These are phyloP conservation scores for Dendroctonus valens DNA, from an alignment of 1,140 invertebrate species.

Conservation along the genomic window DNA sequence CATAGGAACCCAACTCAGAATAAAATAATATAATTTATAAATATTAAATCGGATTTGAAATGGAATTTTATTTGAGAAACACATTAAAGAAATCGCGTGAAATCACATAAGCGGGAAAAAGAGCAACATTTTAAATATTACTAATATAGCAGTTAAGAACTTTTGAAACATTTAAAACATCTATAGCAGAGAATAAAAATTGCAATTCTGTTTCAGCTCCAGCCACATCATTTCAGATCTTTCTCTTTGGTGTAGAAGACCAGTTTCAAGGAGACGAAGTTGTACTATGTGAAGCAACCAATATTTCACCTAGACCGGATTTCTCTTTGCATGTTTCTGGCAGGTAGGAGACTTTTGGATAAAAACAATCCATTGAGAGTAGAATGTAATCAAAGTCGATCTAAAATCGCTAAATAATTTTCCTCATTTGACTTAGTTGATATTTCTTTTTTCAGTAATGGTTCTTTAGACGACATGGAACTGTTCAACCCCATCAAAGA, in stretches of 20 bases:
- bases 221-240: conserved; percentile 24
- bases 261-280: conserved; percentile 22
- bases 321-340: conserved; percentile 17
- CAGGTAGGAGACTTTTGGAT: background rate
- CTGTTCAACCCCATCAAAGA: conserved; percentile 4
- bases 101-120: too few relatives aligned
- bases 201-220: conserved; percentile 19
- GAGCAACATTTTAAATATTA: too few relatives aligned
- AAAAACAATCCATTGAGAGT: too few relatives aligned
- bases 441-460: conserved; percentile 22
- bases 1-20: too few relatives aligned
- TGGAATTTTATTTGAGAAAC: too few relatives aligned
- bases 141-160: too few relatives aligned
- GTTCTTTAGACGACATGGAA: conserved; percentile 17
- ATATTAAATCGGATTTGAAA: too few relatives aligned
- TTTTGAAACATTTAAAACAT: too few relatives aligned
- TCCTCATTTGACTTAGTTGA: background rate
- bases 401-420: too few relatives aligned
- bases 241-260: conserved; percentile 12
- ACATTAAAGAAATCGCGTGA: too few relatives aligned
- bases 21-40: too few relatives aligned
- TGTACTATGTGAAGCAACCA: conserved; percentile 15
- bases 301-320: conserved; percentile 22
- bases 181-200: background rate
- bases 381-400: too few relatives aligned